Evolutionary conservation across 2,888 invertebrate genomes (phyloP), one percentile per base, ranked within the genome.

Genomic region (Spisula subtruncata): DNA sequence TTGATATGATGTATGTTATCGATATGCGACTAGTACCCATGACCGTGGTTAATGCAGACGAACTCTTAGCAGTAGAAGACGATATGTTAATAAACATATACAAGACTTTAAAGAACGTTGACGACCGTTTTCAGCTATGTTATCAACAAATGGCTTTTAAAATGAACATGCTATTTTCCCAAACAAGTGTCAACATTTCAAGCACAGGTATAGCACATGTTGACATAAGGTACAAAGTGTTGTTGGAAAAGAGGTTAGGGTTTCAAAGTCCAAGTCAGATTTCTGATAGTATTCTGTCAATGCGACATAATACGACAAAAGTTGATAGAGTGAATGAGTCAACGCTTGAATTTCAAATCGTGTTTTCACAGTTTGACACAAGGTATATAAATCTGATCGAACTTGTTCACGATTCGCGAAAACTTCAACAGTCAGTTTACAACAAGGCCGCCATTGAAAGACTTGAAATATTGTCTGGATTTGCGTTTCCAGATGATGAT

Each of bases 401-500:
- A 32, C 25, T 75, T 18, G 29, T 75, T 16, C 32, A 35, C 16
- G 12, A 51, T 0, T 51, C 71, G 20, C n/a, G n/a, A n/a, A n/a
- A n/a, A n/a, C n/a, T 14, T 35, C 2, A 18, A 20, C 10, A n/a
- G n/a, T n/a, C n/a, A 25, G 25, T 46, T 46, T 75, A 35, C 32
- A 6, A 5, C 8, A 41, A 51, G 54, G 4, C 80, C 35, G 25
- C 12, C 12, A 46, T 2, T 12, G 71, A 66, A 48, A 66, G 46
- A 48, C 18, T 84, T 71, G 12, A 29, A 46, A 18, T 48, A 32
- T 20, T 85, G 25, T 54, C 56, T 14, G 5, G 80, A 25, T 80
- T 79, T 56, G 80, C 80, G 1, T 10, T 80, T n/a, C 32, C 80
- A 46, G 85, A 85, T 25, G 35, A 18, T 56, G 80, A 80, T 80